Percentiles rank a stretch among this genome's conserved stretches.
phyloP scores from a whole-genome alignment of 1,140 invertebrate species.

The Danaus melanippus region DNA sequence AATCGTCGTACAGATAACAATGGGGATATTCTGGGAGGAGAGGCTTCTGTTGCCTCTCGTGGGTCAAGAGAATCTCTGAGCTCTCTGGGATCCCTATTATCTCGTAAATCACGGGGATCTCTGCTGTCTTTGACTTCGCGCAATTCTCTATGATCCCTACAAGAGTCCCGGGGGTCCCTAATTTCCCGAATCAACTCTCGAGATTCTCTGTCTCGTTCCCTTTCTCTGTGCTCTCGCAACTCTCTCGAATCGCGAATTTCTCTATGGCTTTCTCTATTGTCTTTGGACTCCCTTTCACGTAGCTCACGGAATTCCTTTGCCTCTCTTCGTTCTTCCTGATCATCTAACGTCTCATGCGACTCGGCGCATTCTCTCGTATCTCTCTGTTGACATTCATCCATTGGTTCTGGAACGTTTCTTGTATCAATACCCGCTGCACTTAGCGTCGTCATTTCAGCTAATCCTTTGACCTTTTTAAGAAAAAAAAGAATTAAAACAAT shows the following conservation, averaged over 20 bases:
- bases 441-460: constrained; percentile 92
- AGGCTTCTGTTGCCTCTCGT: constrained; percentile 57
- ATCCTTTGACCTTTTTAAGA: constrained; percentile 82
- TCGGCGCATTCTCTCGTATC: constrained; percentile 48
- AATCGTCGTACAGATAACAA: constrained; percentile 63
- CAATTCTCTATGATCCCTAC: constrained; percentile 35
- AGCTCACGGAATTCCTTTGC: constrained; percentile 42
- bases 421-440: constrained; percentile 73
- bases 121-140: constrained; percentile 45
- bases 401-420: constrained; percentile 61
- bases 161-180: constrained; percentile 37
- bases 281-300: constrained; percentile 51
- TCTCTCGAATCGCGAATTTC: constrained; percentile 44
- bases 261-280: constrained; percentile 41
- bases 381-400: constrained; percentile 60
- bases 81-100: constrained; percentile 46
- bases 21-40: constrained; percentile 66
- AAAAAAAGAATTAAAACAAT: constrained; percentile 5
- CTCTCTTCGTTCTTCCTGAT: constrained; percentile 50
- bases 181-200: constrained; percentile 41
- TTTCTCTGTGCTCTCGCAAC: constrained; percentile 38
- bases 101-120: constrained; percentile 41
- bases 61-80: constrained; percentile 38
- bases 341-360: constrained; percentile 42
- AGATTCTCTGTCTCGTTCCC: constrained; percentile 41